These are phyloP conservation scores for Netelia melanura DNA, from an alignment of 2,888 invertebrate species.

Conservation along the genomic window DNA sequence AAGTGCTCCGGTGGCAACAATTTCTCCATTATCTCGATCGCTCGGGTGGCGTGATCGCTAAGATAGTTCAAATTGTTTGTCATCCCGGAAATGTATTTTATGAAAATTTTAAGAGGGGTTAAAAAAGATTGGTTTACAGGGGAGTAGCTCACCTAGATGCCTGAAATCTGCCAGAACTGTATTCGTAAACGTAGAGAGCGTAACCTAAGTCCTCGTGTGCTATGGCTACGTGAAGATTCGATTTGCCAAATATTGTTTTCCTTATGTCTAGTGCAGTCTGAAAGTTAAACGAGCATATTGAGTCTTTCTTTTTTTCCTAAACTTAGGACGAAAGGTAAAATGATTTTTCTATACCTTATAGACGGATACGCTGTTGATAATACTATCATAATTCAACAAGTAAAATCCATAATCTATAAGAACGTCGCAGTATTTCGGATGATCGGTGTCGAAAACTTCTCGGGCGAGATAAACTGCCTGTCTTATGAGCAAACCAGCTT, in stretches of 20 bases:
- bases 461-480: constrained; percentile 92
- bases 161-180: constrained; percentile 94
- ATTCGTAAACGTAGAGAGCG: constrained; percentile 96
- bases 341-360: constrained; percentile 88
- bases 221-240: constrained; percentile 94
- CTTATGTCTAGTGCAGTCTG: constrained; percentile 91
- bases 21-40: constrained; percentile 92
- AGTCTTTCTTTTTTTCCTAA: neutral
- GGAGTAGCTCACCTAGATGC: constrained; percentile 88
- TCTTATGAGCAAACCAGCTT: constrained; percentile 93
- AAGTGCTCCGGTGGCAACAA: constrained; percentile 93
- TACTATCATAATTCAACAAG: constrained; percentile 94
- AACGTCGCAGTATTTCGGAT: constrained; percentile 94
- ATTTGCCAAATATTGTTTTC: constrained; percentile 91
- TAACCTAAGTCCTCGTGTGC: constrained; percentile 97
- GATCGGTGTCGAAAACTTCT: constrained; percentile 88
- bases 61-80: constrained; percentile 63
- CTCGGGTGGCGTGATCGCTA: constrained; percentile 93
- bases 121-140: neutral
- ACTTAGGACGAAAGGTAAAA: neutral
- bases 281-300: constrained; percentile 25
- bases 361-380: constrained; percentile 93
- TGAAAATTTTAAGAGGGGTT: constrained; percentile 3
- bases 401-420: constrained; percentile 96
- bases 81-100: neutral